Base-by-base conservation (phyloP, 2,113 vertebrate genomes). In the Saguinus imperator region DNA sequence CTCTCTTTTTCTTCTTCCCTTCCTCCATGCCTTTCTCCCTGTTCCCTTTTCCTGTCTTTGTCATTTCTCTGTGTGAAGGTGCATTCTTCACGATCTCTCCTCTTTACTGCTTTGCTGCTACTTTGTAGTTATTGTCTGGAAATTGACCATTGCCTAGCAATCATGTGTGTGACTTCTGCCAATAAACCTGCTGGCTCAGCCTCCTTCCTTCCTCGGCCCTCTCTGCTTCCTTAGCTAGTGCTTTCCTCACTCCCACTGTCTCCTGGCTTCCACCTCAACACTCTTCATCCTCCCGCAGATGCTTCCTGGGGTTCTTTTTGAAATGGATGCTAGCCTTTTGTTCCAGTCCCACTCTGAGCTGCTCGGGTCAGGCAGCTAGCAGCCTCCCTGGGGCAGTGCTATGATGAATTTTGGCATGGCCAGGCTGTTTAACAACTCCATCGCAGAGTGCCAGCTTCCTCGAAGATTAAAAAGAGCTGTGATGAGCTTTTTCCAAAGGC, bases 371-470 rank as follows among this genome's bases (percentile, higher is more conserved):
- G 94, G 95, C 96, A 86, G 94, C 97, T 91, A 48, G 75, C 94
- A 97, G 97, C 97, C 94, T 98, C 97, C 97, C 95, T 96, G 97
- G 96, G 97, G 96, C 97, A 97, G 95, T 95, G 94, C 96, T 97
- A 12, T 97, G 98, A 97, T 98, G 97, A 94, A 95, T 98, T 97
- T 98, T 96, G 97, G 96, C 97, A 86, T 96, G 97, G 95, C 96
- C 90, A 84, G 95, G 79, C 96, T 97, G 96, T 94, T 97, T 94
- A 97, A 97, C 95, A 97, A 95, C 97, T 98, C 94, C 89, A 96
- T 97, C 16, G 13, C 91, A 37, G 86, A 96, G 87, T 94, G 93
- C 95, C 96, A 97, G 94, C 80, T 85, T 96, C 90, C 96, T 96
- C 90, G 93, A 83, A 97, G 94, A 93, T 84, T 95, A 91, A 96